Conservation (phyloP, 1,140 invertebrate species). For the Zaprionus lachaisei region DNA sequence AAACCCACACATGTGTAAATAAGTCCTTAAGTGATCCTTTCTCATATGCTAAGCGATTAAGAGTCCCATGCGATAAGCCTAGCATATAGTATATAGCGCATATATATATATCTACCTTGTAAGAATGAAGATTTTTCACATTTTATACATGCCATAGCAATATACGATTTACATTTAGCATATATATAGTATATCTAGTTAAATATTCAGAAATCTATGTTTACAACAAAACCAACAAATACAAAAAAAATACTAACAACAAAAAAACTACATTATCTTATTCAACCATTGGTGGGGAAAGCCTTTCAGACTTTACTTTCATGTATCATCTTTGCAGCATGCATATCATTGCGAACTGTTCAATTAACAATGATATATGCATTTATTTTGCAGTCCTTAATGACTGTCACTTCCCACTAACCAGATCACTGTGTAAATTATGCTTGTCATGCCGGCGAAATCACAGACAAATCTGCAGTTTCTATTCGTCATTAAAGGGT, state of each 20-base stretch:
- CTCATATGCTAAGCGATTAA: constrained; percentile 80
- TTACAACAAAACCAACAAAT: constrained; percentile 50
- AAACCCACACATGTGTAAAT: constrained; percentile 74
- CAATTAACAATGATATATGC: neutral
- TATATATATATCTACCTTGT: constrained; percentile 24
- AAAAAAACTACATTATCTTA: neutral
- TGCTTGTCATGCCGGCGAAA: constrained; percentile 57
- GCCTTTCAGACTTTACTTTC: neutral
- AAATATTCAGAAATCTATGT: constrained; percentile 76
- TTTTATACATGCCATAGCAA: constrained; percentile 72
- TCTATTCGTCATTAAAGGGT: constrained; percentile 56
- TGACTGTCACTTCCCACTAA: constrained; percentile 60
- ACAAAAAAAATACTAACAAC: constrained; percentile 52
- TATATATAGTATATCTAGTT: constrained; percentile 45
- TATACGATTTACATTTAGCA: constrained; percentile 64
- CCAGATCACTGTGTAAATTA: constrained; percentile 50
- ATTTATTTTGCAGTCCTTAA: constrained; percentile 17
- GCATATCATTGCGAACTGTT: neutral
- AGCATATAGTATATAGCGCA: constrained; percentile 19
- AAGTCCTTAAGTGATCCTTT: constrained; percentile 80
- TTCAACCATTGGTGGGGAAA: constrained; percentile 19
- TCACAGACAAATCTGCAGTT: constrained; percentile 54
- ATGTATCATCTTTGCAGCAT: neutral
- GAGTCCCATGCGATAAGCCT: constrained; percentile 63
- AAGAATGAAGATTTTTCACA: constrained; percentile 60